These are phyloP conservation scores for Lasioglossum oenotherae DNA, from an alignment of 2,888 invertebrate species.

Conservation along the genomic window DNA sequence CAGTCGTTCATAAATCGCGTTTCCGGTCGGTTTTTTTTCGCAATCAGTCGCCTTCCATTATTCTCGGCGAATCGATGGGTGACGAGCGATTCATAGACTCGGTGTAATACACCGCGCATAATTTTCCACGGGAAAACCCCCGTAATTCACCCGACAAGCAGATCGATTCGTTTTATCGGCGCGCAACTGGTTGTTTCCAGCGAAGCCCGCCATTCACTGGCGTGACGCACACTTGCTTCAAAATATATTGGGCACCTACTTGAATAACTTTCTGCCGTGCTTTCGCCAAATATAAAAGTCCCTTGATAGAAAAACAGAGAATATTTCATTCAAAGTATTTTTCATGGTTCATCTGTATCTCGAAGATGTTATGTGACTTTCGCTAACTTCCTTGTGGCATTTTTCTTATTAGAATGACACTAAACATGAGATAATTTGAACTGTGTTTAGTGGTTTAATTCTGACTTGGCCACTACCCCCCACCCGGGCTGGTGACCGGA, in stretches of 20 bases:
- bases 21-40: background rate
- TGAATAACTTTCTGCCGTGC: background rate
- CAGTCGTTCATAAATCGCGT: constrained; percentile 21
- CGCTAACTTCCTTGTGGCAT: too few relatives aligned
- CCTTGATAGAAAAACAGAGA: background rate
- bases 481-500: too few relatives aligned
- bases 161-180: background rate
- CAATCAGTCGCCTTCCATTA: background rate
- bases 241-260: background rate
- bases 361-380: too few relatives aligned
- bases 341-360: background rate
- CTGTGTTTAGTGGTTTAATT: too few relatives aligned
- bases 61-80: background rate
- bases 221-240: background rate
- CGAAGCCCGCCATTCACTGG: background rate
- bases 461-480: too few relatives aligned
- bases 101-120: background rate
- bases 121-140: constrained; percentile 1
- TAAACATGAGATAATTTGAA: too few relatives aligned
- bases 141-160: background rate
- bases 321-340: background rate
- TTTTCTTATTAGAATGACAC: too few relatives aligned
- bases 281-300: background rate
- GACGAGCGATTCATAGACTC: constrained; percentile 10
- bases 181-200: background rate